phyloP scores from a whole-genome alignment of 2,113 vertebrate species.

The Melanotaenia duboulayi region DNA sequence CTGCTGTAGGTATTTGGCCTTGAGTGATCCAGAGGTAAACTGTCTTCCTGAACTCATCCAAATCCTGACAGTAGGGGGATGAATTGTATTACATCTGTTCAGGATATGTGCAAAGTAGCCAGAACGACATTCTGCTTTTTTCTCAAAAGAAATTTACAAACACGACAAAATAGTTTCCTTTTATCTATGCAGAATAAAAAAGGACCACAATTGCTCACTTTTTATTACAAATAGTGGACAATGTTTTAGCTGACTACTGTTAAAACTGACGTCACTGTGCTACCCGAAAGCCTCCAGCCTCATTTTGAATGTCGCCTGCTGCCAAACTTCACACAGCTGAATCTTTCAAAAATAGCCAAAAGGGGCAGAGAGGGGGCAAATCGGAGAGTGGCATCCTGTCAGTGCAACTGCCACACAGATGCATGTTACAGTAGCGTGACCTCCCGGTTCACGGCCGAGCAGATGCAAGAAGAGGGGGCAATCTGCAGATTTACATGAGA shows the following conservation, averaged over 20 bases:
- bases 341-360: slow-evolving; percentile 29
- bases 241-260: slow-evolving; percentile 14
- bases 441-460: neutral
- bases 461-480: slow-evolving; percentile 12
- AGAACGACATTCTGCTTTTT: slow-evolving; percentile 5
- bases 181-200: slow-evolving; percentile 8
- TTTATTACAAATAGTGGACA: neutral
- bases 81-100: slow-evolving; percentile 44
- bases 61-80: slow-evolving; percentile 55
- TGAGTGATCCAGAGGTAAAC: slow-evolving; percentile 71
- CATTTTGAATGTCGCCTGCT: slow-evolving; percentile 29
- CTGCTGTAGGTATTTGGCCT: slow-evolving; percentile 59
- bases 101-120: slow-evolving; percentile 46
- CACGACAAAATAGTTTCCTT: slow-evolving; percentile 12
- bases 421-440: slow-evolving; percentile 4
- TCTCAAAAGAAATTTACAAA: slow-evolving; percentile 8
- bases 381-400: slow-evolving; percentile 34
- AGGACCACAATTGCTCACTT: slow-evolving; percentile 16
- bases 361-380: slow-evolving; percentile 25
- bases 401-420: slow-evolving; percentile 5
- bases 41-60: slow-evolving; percentile 67
- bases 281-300: slow-evolving; percentile 6
- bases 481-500: neutral
- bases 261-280: slow-evolving; percentile 10
- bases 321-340: slow-evolving; percentile 21